Percentiles rank a stretch among this genome's conserved stretches.
Evolutionary conservation across 2,888 invertebrate genomes (phyloP).

Genomic region (Luffia ferchaultella): DNA sequence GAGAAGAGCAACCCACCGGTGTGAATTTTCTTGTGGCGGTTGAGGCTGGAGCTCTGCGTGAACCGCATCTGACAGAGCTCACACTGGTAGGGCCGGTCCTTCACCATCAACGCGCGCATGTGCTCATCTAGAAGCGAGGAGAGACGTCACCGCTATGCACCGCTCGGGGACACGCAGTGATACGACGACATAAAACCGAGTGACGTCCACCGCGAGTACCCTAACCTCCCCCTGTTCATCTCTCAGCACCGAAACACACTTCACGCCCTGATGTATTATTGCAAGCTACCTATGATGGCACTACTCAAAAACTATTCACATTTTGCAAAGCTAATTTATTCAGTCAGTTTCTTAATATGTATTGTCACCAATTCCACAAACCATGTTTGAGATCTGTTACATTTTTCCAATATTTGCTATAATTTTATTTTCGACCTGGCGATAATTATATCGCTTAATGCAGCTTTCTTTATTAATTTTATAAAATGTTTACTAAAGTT

Average conservation of each 20-base stretch:
- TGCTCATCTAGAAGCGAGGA: slow-evolving; percentile 63
- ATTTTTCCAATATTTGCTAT: too few relatives aligned
- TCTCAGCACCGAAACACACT: slow-evolving; percentile 45
- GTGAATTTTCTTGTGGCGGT: slow-evolving; percentile 76
- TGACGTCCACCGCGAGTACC: slow-evolving; percentile 25
- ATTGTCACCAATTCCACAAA: slow-evolving; percentile 30
- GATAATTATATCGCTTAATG: too few relatives aligned
- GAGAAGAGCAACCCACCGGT: slow-evolving; percentile 59
- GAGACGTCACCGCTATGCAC: slow-evolving; percentile 36
- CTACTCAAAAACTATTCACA: slow-evolving; percentile 67
- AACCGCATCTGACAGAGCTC: slow-evolving; percentile 74
- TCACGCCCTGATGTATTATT: slow-evolving; percentile 54
- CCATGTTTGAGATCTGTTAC: slow-evolving; percentile 51
- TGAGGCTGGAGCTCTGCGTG: slow-evolving; percentile 76
- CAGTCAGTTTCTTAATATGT: slow-evolving; percentile 29
- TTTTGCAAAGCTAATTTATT: slow-evolving; percentile 6
- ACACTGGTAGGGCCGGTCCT: slow-evolving; percentile 71
- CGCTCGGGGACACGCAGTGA: neutral
- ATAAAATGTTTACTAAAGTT: too few relatives aligned
- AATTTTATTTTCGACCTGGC: too few relatives aligned
- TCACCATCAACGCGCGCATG: slow-evolving; percentile 62
- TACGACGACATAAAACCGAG: slow-evolving; percentile 26
- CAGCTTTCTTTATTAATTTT: too few relatives aligned
- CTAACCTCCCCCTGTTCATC: slow-evolving; percentile 62
- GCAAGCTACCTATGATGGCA: slow-evolving; percentile 27